Evolutionary conservation across 2,888 invertebrate genomes (phyloP), one percentile per base, ranked within the genome.

Genomic region (Meandrusa payeni): DNA sequence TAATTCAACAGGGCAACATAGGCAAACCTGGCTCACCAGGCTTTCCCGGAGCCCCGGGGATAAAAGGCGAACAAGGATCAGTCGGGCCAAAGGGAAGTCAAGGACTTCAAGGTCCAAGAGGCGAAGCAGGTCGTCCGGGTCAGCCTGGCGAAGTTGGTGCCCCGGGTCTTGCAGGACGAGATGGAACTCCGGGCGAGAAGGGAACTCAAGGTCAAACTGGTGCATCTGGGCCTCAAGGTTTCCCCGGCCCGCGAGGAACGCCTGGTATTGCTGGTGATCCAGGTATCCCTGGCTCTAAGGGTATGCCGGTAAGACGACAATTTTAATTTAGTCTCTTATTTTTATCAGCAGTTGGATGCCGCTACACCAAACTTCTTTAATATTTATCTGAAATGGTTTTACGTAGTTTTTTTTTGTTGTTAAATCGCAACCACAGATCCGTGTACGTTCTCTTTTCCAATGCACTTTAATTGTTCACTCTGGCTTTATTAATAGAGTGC

Each of bases 11-110:
- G 91, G 96, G 96, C 22, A 89, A 92, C 15, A 81, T 93, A 36
- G 97, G 97, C 1, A 95, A 96, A 78, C 87, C 94, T 10, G 97
- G 96, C 2, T 86, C 95, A 7, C 95, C 95, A 12, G 97, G 97
- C 1, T 95, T 95, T 63, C 94, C 95, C 3, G 97, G 97, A 17
- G 89, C 89, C 49, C 92, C 94, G 12, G 96, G 96, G 2, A 79
- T 91, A 20, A 96, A 95, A 81, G 96, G 95, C 6, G 95, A 95
- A 71, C 90, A 90, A 77, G 96, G 96, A 11, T 62, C 88, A 34
- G 70, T 77, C 42, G 96, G 95, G 0, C 91, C 94, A 0, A 94
- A 95, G 77, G 96, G 95, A 28, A 93, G 93, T 60, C 93, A 93
- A 78, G 95, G 95, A 5, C 78, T 93, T 29, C 95, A 95, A 89